Conservation (phyloP, 2,797 vertebrate species). For the Buceros bicornis region DNA sequence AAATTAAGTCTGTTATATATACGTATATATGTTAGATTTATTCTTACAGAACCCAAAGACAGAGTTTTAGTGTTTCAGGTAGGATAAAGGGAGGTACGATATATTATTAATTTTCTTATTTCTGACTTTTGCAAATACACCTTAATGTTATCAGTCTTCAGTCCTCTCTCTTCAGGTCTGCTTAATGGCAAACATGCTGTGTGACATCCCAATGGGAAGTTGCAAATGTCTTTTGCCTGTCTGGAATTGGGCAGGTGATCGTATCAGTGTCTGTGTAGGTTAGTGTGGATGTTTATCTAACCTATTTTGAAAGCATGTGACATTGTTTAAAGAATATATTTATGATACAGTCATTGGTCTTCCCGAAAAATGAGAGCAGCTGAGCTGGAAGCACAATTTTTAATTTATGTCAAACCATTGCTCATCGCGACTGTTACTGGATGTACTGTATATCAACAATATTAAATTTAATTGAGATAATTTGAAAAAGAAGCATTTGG, state of each 20-base stretch:
- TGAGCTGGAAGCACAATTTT: slow-evolving; percentile 10
- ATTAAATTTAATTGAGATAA: slow-evolving; percentile 38
- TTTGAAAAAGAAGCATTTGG: slow-evolving; percentile 8
- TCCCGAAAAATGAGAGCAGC: neutral
- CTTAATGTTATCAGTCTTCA: neutral
- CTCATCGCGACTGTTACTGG: neutral
- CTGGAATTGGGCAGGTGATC: neutral
- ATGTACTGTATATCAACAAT: neutral
- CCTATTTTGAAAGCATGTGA: neutral
- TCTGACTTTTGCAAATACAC: neutral
- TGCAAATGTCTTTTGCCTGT: neutral
- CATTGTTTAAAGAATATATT: neutral
- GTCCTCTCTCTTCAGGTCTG: neutral
- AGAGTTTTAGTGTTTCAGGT: neutral
- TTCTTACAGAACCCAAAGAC: neutral
- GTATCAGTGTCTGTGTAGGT: neutral
- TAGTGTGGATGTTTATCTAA: neutral
- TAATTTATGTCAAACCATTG: slow-evolving; percentile 15
- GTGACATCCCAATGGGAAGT: neutral
- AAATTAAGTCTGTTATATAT: neutral
- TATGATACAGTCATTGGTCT: neutral
- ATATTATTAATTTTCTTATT: neutral
- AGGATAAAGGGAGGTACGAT: neutral
- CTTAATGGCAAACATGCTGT: neutral
- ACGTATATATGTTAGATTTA: neutral